phyloP scores from a whole-genome alignment of 2,797 vertebrate genomes.

The Cottoperca gobio region DNA sequence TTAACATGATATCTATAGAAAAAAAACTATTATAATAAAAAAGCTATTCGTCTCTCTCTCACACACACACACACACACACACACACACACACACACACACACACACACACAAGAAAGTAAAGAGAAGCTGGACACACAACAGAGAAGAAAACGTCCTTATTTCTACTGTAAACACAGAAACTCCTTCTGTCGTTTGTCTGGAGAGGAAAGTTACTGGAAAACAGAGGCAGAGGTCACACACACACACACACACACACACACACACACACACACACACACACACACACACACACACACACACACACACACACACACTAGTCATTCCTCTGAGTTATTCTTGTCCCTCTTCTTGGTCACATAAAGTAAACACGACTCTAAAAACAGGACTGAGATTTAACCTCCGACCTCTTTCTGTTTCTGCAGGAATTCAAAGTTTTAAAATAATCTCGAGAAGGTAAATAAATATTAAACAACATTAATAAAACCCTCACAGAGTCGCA shows the following conservation, averaged over 20 bases:
- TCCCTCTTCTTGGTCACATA: constrained; percentile 4
- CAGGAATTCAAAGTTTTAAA: constrained; percentile 4
- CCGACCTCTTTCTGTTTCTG: not conserved
- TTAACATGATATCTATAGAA: too few relatives aligned
- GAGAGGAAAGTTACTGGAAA: constrained; percentile 9
- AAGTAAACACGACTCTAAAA: constrained; percentile 64
- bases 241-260: constrained; percentile 15
- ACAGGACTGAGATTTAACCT: constrained; percentile 40
- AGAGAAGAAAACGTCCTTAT: not conserved
- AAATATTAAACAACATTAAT: too few relatives aligned
- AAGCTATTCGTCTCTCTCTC: too few relatives aligned
- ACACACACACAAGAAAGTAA: not conserved
- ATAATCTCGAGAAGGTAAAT: too few relatives aligned
- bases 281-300: constrained; percentile 12
- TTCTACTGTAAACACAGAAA: constrained; percentile 8
- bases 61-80: too few relatives aligned
- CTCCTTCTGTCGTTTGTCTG: not conserved
- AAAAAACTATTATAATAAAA: too few relatives aligned
- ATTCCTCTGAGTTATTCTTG: constrained; percentile 10
- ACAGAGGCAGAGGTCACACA: constrained; percentile 6
- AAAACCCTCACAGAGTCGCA: too few relatives aligned
- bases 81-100: too few relatives aligned
- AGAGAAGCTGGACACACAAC: not conserved
- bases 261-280: constrained; percentile 11
- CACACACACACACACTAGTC: not conserved